phyloP scores from a whole-genome alignment of 1,140 invertebrate species.

The Armadillidium nasatum region DNA sequence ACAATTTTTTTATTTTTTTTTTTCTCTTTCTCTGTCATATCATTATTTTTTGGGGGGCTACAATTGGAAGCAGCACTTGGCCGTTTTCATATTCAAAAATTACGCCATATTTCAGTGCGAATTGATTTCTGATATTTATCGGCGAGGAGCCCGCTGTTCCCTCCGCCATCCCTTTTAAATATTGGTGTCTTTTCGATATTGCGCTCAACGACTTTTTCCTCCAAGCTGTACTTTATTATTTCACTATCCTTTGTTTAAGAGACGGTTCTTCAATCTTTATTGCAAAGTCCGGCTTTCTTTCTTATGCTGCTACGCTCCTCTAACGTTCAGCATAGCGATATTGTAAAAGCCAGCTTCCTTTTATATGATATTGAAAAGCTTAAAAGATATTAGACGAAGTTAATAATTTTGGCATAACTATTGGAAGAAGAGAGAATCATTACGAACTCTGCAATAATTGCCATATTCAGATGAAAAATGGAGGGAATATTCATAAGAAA shows the following conservation, averaged over 20 bases:
- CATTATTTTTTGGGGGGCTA: not conserved
- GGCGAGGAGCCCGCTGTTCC: not conserved
- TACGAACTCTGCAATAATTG: too few species aligned
- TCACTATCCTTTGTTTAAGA: constrained; percentile 4
- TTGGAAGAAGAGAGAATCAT: too few species aligned
- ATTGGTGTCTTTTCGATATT: constrained; percentile 13
- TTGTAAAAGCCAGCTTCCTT: not conserved
- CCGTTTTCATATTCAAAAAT: constrained; percentile 13
- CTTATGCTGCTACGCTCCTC: not conserved
- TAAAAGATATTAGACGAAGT: too few species aligned
- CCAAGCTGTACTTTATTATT: constrained; percentile 4
- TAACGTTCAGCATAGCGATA: not conserved
- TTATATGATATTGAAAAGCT: too few species aligned
- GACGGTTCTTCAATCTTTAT: constrained; percentile 4
- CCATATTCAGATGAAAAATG: too few species aligned
- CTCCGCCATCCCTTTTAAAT: not conserved
- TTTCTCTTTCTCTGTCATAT: not conserved
- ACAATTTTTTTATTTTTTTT: not conserved
- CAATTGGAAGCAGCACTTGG: constrained; percentile 8
- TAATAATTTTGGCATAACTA: too few species aligned
- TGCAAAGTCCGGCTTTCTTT: not conserved
- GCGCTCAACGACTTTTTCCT: not conserved
- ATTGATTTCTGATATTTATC: constrained; percentile 14
- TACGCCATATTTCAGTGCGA: constrained; percentile 3
- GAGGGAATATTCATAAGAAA: too few species aligned